These are phyloP conservation scores for Euclidia mi DNA, from an alignment of 2,888 invertebrate genomes.

Conservation along the genomic window DNA sequence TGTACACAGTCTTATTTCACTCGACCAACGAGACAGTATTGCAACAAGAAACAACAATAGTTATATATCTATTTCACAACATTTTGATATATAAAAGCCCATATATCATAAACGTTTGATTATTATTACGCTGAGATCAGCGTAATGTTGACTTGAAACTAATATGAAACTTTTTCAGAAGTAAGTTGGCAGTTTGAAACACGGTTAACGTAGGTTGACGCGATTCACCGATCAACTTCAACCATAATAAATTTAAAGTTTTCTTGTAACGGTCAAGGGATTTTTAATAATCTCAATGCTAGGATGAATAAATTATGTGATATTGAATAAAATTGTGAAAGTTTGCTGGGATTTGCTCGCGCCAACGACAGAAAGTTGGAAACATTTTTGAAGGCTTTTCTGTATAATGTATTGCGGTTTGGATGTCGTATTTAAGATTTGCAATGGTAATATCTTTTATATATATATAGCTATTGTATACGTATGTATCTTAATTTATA, in stretches of 20 bases:
- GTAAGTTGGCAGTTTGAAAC: slow-evolving; percentile 54
- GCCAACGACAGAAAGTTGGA: slow-evolving; percentile 23
- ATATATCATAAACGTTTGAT: neutral
- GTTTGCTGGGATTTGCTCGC: slow-evolving; percentile 41
- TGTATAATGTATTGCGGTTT: neutral
- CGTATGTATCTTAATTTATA: no score
- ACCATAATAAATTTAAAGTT: slow-evolving; percentile 70
- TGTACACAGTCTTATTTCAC: no score
- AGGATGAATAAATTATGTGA: slow-evolving; percentile 62
- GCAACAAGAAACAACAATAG: no score
- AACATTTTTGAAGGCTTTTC: slow-evolving; percentile 26
- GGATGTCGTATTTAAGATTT: slow-evolving; percentile 1
- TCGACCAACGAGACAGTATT: no score
- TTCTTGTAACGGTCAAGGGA: slow-evolving; percentile 64
- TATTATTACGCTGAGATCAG: no score
- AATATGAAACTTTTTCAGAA: slow-evolving; percentile 52
- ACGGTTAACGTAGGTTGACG: slow-evolving; percentile 67
- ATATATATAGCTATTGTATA: neutral
- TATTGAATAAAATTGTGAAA: slow-evolving; percentile 56
- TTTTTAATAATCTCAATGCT: slow-evolving; percentile 62
- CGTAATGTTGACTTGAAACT: slow-evolving; percentile 52
- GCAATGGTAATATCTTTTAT: neutral
- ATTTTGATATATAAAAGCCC: neutral
- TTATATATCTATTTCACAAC: no score
- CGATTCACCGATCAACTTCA: slow-evolving; percentile 59